Evolutionary conservation across 2,113 vertebrate genomes (phyloP).

Genomic region (Zapornia atra): DNA sequence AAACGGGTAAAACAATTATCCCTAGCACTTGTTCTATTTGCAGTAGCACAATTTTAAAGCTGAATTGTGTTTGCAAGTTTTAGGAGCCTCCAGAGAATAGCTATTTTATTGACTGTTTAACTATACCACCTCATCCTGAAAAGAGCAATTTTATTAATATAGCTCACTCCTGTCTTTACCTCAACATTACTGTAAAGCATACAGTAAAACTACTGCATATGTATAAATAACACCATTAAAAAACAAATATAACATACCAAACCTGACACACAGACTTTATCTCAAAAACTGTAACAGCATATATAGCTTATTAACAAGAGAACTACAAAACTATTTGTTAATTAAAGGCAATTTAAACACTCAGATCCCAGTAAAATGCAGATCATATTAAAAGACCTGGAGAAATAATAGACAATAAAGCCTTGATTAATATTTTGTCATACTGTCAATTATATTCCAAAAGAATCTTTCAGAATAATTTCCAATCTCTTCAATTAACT

Average conservation of each 20-base stretch:
- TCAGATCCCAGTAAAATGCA: not conserved
- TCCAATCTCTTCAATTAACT: not conserved
- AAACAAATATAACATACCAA: not conserved
- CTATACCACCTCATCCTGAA: not conserved
- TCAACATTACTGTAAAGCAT: not conserved
- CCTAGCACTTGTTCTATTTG: not conserved
- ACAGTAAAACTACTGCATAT: not conserved
- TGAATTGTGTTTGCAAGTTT: not conserved
- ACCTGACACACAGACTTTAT: not conserved
- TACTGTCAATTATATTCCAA: not conserved
- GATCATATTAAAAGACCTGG: not conserved
- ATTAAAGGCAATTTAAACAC: not conserved
- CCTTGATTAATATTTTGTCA: not conserved
- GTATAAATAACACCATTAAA: not conserved
- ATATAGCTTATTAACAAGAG: not conserved
- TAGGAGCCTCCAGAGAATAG: not conserved
- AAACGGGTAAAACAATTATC: not conserved
- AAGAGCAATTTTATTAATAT: not conserved
- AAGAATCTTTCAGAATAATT: not conserved
- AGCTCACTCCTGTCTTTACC: not conserved
- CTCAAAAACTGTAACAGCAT: not conserved
- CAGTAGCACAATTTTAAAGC: not conserved
- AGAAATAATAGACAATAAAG: not conserved
- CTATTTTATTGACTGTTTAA: not conserved
- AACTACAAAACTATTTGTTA: not conserved